Conservation (phyloP, 2,797 vertebrate species). For the Astyanax mexicanus region DNA sequence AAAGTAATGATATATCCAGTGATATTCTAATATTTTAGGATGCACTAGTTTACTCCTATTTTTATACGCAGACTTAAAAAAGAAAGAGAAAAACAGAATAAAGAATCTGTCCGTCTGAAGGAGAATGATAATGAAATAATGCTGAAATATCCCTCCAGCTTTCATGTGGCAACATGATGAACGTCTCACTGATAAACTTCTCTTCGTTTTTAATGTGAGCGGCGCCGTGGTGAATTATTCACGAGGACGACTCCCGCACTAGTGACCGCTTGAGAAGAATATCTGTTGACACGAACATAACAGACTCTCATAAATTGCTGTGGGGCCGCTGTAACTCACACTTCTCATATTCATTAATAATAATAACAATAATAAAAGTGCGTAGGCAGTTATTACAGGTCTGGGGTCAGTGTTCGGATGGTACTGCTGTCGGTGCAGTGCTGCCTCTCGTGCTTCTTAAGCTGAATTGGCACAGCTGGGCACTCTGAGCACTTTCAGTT, state of each 20-base stretch:
- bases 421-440: not conserved
- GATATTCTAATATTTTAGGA: no score
- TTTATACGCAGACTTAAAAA: no score
- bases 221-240: not conserved
- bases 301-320: not conserved
- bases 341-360: not conserved
- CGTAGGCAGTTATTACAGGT: conserved; percentile 13
- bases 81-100: no score
- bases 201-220: not conserved
- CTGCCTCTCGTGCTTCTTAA: conserved; percentile 4
- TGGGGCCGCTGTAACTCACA: not conserved
- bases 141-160: not conserved
- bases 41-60: no score
- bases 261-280: not conserved
- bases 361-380: conserved; percentile 12
- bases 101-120: not conserved
- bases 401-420: not conserved
- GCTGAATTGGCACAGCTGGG: conserved; percentile 25
- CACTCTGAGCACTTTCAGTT: not conserved
- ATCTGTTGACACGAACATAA: not conserved
- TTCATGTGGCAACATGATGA: not conserved
- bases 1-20: no score
- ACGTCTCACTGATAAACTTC: not conserved
- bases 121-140: not conserved
- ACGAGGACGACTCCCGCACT: not conserved